A percentile compares a stretch with the other conserved stretches of the same genome.
phyloP scores from a whole-genome alignment of 2,888 invertebrate genomes.

The Druceiella hillmani region DNA sequence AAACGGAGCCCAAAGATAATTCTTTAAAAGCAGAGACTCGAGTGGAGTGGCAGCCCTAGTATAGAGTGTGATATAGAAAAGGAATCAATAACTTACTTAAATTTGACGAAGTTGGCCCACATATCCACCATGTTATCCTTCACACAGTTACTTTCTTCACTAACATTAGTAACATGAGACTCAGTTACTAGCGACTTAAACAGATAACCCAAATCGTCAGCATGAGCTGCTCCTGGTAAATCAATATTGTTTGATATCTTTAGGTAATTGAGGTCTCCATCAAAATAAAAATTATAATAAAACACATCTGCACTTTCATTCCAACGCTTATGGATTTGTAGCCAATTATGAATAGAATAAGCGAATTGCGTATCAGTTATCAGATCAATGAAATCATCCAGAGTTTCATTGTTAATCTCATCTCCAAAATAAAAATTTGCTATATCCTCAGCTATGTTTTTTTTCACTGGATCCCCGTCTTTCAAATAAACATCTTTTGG shows the following conservation, averaged over 20 bases:
- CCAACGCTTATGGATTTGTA: conserved; percentile 14
- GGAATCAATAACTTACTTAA: conserved; percentile 27
- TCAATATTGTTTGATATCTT: conserved; percentile 14
- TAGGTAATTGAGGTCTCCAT: conserved; percentile 21
- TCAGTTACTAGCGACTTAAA: conserved; percentile 21
- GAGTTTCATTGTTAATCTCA: conserved; percentile 16
- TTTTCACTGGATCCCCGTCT: conserved; percentile 20
- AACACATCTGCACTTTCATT: conserved; percentile 16
- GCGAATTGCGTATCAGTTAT: conserved; percentile 24
- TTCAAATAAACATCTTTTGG: conserved; percentile 29
- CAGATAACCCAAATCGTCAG: conserved; percentile 25
- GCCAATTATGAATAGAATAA: conserved; percentile 19
- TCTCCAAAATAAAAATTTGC: conserved; percentile 26
- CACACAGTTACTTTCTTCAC: conserved; percentile 14
- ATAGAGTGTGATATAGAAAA: no score
- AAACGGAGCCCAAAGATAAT: no score
- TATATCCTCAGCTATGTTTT: conserved; percentile 24
- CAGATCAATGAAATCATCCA: conserved; percentile 17
- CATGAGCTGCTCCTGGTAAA: conserved; percentile 21
- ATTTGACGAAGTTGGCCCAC: conserved; percentile 25
- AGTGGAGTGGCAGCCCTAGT: no score
- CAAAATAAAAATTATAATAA: conserved; percentile 23
- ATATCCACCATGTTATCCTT: conserved; percentile 19
- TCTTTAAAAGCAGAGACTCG: no score
- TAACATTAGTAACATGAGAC: neutral